Percentiles rank a stretch among this genome's conserved stretches.
Conservation (phyloP, 2,888 invertebrate species). For the Thecocarcelia acutangulata region DNA sequence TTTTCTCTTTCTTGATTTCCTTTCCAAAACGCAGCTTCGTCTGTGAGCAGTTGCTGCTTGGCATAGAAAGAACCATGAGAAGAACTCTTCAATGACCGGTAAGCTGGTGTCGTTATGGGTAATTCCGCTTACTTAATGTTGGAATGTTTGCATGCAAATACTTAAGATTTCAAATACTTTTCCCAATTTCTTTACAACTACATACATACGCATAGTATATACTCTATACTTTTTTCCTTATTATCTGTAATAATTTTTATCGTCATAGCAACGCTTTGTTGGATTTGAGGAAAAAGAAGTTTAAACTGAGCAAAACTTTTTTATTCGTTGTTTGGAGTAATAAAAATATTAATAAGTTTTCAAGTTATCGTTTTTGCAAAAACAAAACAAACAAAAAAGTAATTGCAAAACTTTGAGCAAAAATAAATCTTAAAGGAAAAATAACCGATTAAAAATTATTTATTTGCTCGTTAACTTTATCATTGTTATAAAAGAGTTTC, state of each 20-base stretch:
- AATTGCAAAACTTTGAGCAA: too few species aligned
- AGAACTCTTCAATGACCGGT: slow-evolving; percentile 56
- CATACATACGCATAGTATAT: too few species aligned
- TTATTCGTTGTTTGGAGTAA: background rate
- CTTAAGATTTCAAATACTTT: slow-evolving; percentile 26
- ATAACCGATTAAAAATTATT: too few species aligned
- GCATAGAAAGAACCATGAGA: background rate
- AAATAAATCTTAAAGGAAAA: too few species aligned
- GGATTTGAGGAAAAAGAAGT: slow-evolving; percentile 8
- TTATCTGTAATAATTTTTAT: slow-evolving; percentile 62
- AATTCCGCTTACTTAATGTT: slow-evolving; percentile 9
- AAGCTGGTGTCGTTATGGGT: slow-evolving; percentile 47
- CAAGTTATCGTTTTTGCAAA: slow-evolving; percentile 23
- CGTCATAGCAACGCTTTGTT: slow-evolving; percentile 23
- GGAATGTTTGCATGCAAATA: background rate
- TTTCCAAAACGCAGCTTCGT: slow-evolving; percentile 23
- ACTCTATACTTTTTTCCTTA: background rate
- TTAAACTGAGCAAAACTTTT: slow-evolving; percentile 20
- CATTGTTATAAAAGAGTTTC: too few species aligned
- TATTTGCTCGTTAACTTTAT: too few species aligned
- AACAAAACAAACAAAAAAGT: background rate
- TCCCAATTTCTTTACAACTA: slow-evolving; percentile 38
- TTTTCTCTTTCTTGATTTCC: background rate
- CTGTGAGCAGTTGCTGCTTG: slow-evolving; percentile 34
- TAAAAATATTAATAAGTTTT: slow-evolving; percentile 39